These are phyloP conservation scores for Orussus abietinus DNA, from an alignment of 1,140 invertebrate genomes.

Conservation along the genomic window DNA sequence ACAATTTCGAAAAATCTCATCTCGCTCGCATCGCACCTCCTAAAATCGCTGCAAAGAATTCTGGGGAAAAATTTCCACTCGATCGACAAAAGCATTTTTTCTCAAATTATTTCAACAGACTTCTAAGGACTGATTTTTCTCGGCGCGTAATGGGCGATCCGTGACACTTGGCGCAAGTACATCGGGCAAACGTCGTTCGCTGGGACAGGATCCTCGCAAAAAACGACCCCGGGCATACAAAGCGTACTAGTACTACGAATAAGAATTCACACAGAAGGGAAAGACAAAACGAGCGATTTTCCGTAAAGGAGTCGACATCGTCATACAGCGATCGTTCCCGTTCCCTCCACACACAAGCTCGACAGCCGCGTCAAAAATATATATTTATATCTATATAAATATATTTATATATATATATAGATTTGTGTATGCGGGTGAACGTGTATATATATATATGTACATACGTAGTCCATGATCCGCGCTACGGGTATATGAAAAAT, in stretches of 20 bases:
- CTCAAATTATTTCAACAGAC: no score
- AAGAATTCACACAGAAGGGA: not conserved
- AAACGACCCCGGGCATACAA: constrained; percentile 1
- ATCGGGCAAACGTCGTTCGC: not conserved
- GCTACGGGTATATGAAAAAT: constrained; percentile 40
- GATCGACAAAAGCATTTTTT: no score
- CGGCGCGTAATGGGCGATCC: no score
- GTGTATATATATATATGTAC: constrained; percentile 1
- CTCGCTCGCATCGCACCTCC: no score
- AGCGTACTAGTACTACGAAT: constrained; percentile 8
- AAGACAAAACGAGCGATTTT: not conserved
- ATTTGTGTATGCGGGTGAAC: no score
- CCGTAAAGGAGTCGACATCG: not conserved
- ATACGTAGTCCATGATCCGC: not conserved
- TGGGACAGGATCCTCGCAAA: not conserved
- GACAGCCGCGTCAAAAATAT: constrained; percentile 7
- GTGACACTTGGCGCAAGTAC: no score
- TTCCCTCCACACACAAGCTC: constrained; percentile 5
- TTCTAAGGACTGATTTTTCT: no score
- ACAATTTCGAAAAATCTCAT: no score
- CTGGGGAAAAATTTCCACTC: no score
- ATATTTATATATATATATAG: no score
- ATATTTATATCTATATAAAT: no score
- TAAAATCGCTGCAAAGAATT: no score
- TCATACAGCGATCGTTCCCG: constrained; percentile 1